Evolutionary conservation across 1,140 invertebrate genomes (phyloP), one percentile per base, ranked within the genome.

Genomic region (Pollicipes pollicipes): DNA sequence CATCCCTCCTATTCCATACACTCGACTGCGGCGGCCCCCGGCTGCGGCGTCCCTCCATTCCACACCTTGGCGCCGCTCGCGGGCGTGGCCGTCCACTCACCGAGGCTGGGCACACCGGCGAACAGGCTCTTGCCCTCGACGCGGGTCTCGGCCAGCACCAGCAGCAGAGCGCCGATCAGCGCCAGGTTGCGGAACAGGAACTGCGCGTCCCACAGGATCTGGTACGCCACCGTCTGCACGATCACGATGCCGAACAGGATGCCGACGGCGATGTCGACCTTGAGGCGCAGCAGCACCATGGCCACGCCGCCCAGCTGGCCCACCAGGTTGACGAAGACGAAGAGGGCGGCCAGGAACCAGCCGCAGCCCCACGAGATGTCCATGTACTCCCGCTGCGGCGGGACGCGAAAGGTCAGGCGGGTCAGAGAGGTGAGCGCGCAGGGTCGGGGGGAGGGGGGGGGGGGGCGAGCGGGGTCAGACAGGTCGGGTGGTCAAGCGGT

Each of bases 321-420:
- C 71, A 98, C 72, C 74, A 99, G 85, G 84, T 99, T 99, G 75
- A 95, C 80, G 31, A 97, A 80, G 30, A 95, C 93, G 81, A 97
- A 96, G n/a, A 95, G 70, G 26, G 91, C 92, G 6, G 92, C 93
- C 64, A 98, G 78, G 78, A 97, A 89, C 77, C 87, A 90, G 3
- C 97, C 97, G 83, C 95, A 98, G n/a, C 88, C 87, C 97, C 97
- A 99, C 4, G 93, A 93, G 80, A 92, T 88, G 78, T 97, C 88
- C 93, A 98, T 98, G 78, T 98, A 99, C 77, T 98, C 94, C 37
- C 94, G 84, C 79, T 99, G 97, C 24, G 45, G 45, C n/a, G n/a
- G n/a, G n/a, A n/a, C n/a, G n/a, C n/a, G n/a, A n/a, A n/a, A n/a
- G n/a, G n/a, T n/a, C n/a, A n/a, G n/a, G n/a, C n/a, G n/a, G n/a